Base-by-base conservation (phyloP, 64 coral and sea anemone species). In the Stichodactyla mertensii region DNA sequence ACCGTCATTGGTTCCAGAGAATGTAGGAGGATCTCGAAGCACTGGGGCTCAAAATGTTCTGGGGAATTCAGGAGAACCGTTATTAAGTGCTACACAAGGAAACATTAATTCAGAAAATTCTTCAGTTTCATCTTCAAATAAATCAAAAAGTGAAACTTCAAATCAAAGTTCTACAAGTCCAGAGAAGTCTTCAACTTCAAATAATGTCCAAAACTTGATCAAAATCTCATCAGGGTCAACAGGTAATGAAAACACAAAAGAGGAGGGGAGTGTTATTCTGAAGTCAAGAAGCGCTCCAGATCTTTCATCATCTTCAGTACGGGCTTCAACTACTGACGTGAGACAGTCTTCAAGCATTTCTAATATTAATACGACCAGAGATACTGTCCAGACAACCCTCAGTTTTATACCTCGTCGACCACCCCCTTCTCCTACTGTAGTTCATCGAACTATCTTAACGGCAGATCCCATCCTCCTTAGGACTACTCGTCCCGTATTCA, bases 371-470 rank as follows among this genome's bases (percentile, higher is more conserved):
- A 31, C 69, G 1, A 74, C 69, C 4, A 74, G 69, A 74, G 69
- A 26, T 2, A 36, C 22, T 74, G 69, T 74, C 26, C 69, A 74
- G 69, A 26, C 70, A 51, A 61, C 83, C 27, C 16, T 16, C 4
- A 56, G 64, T 87, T 92, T 77, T n/a, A 79, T 54, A 58, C 24
- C 87, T 2, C 89, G 84, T 6, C 31, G 84, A 45, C 88, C 89
- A 24, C 61, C 91, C 6, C 85, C 93, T 10, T 89, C 89, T 2
- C 91, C 94, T 19, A 97, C 88, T 54, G 81, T 93, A 5, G 82
- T 93, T 51, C 94, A 97, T 8, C 87, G 94, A 70, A 97, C 94
- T 23, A 83, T 97, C 12, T 90, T 93, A 26, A 83, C 91, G 4
- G 85, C 94, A 14, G 86, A 93, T 61, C 86, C 86, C 14, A 79